Evolutionary conservation across 2,113 vertebrate species (phyloP).

Genomic region (Sterrhoptilus dennistouni): DNA sequence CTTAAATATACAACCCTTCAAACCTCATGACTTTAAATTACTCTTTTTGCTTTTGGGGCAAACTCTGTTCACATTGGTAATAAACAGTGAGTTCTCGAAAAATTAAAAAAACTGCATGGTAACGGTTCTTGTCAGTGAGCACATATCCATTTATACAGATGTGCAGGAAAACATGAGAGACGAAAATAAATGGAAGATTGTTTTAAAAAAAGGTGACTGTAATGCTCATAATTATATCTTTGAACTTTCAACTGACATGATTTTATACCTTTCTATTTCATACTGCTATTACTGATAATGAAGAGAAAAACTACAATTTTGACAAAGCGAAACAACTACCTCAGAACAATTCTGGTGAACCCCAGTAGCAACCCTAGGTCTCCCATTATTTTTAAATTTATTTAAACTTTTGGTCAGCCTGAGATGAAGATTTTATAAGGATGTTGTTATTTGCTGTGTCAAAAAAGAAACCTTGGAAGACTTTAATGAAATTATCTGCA

Average conservation of each 20-base stretch:
- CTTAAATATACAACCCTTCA: not conserved
- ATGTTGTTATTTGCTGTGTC: not conserved
- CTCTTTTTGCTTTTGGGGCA: not conserved
- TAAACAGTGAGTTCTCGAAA: not conserved
- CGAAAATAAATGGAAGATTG: not conserved
- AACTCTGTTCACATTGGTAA: not conserved
- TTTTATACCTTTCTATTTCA: not conserved
- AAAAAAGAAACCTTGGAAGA: not conserved
- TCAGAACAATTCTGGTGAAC: not conserved
- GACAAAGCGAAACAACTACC: not conserved
- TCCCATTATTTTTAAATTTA: not conserved
- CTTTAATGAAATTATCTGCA: not conserved
- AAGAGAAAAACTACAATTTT: not conserved
- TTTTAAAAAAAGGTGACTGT: not conserved
- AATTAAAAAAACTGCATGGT: accelerated
- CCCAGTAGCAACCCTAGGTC: not conserved
- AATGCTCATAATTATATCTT: not conserved
- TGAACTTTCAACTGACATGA: not conserved
- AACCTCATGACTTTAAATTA: not conserved
- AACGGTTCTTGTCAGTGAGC: not conserved
- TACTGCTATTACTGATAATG: not conserved
- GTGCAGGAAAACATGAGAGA: not conserved
- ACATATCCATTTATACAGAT: not conserved
- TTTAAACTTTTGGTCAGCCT: not conserved
- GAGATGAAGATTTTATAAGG: not conserved